Conservation (phyloP, 2,888 invertebrate genomes). For the Agriopis aurantiaria region DNA sequence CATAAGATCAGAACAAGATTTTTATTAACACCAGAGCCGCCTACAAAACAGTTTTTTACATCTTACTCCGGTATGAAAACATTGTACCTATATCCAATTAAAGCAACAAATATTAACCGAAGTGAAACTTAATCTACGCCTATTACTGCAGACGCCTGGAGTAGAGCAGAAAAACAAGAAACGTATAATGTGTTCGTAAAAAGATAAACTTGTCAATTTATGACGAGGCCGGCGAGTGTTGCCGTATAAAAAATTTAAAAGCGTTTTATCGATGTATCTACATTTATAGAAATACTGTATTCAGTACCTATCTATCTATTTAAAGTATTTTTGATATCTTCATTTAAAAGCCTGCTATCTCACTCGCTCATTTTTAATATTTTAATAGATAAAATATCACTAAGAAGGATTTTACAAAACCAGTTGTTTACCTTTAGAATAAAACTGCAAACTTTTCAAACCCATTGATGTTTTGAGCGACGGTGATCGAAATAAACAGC, state of each 20-base stretch:
- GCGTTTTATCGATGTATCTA: constrained; percentile 43
- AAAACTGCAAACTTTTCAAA: too few species aligned
- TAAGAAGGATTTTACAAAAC: too few species aligned
- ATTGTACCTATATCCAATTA: constrained; percentile 41
- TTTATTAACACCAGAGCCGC: constrained; percentile 27
- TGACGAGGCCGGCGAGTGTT: constrained; percentile 46
- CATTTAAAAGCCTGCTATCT: background rate
- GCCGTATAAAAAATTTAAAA: constrained; percentile 38
- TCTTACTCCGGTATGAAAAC: constrained; percentile 34
- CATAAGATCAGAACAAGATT: constrained; percentile 30
- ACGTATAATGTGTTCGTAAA: constrained; percentile 45
- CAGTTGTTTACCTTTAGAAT: too few species aligned
- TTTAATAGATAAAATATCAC: too few species aligned
- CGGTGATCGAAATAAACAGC: too few species aligned
- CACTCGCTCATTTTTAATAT: too few species aligned
- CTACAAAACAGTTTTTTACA: constrained; percentile 35
- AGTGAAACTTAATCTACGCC: constrained; percentile 46
- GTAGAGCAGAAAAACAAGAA: constrained; percentile 45
- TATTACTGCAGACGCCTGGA: constrained; percentile 40
- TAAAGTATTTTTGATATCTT: background rate
- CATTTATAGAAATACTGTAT: constrained; percentile 32
- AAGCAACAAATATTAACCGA: constrained; percentile 46
- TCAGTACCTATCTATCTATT: constrained; percentile 7
- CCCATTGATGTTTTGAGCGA: too few species aligned
- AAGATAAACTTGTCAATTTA: constrained; percentile 54